phyloP scores from a whole-genome alignment of 2,113 vertebrate species.

The Emydura subglobosa region DNA sequence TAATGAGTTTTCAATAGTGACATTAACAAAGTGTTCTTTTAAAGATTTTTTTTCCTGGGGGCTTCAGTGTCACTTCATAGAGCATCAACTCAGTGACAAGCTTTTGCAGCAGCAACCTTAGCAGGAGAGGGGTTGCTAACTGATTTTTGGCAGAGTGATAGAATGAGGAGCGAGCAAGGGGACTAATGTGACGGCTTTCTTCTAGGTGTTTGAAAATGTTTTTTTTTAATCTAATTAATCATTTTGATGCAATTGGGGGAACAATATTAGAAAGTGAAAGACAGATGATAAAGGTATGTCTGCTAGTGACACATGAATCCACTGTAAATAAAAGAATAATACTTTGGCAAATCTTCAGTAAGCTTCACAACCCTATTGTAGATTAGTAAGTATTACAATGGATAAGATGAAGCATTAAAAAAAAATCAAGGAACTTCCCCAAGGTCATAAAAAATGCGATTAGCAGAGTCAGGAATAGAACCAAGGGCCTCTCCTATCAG shows the following conservation, averaged over 20 bases:
- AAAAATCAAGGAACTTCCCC: conserved; percentile 52
- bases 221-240: background rate
- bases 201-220: background rate
- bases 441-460: conserved; percentile 15
- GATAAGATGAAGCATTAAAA: conserved; percentile 35
- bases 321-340: background rate
- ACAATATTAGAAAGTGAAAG: background rate
- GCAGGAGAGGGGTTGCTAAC: background rate
- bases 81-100: conserved; percentile 44
- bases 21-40: conserved; percentile 51
- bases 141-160: background rate
- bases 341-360: background rate
- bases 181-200: background rate
- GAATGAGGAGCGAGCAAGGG: background rate
- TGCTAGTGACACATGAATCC: background rate
- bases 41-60: conserved; percentile 55
- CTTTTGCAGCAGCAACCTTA: background rate
- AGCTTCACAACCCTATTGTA: conserved; percentile 12
- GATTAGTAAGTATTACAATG: conserved; percentile 9
- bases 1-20: conserved; percentile 58
- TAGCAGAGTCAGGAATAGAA: background rate
- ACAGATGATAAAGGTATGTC: background rate
- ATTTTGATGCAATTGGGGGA: background rate
- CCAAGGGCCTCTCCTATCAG: too few relatives aligned
- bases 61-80: conserved; percentile 42